These are phyloP conservation scores for Corythaeola cristata DNA, from an alignment of 2,113 vertebrate species.

Conservation along the genomic window DNA sequence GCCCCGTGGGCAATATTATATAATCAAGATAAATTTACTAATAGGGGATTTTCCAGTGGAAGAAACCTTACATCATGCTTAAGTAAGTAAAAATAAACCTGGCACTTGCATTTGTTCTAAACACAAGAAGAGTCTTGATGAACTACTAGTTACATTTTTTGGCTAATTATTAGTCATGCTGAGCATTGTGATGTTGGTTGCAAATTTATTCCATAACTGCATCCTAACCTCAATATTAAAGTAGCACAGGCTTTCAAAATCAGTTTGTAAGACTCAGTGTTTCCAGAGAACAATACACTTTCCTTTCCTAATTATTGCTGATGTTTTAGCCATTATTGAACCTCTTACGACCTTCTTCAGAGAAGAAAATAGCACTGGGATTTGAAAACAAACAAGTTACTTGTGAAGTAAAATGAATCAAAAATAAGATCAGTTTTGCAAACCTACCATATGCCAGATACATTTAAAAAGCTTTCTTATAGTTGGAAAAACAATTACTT, in stretches of 20 bases:
- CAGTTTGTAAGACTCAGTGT: slow-evolving; percentile 19
- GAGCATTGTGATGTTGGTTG: slow-evolving; percentile 8
- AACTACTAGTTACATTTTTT: slow-evolving; percentile 48
- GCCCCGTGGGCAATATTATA: slow-evolving; percentile 16
- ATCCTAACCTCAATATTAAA: slow-evolving; percentile 38
- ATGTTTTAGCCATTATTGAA: slow-evolving; percentile 49
- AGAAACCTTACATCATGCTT: slow-evolving; percentile 64
- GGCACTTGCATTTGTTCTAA: slow-evolving; percentile 40
- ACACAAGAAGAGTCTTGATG: slow-evolving; percentile 41
- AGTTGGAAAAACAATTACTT: slow-evolving; percentile 56
- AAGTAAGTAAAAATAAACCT: slow-evolving; percentile 62
- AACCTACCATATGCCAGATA: background rate
- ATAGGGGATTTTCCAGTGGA: slow-evolving; percentile 67
- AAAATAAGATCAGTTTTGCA: background rate
- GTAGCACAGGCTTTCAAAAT: background rate
- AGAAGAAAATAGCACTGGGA: slow-evolving; percentile 22
- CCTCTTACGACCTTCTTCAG: background rate
- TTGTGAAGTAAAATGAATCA: slow-evolving; percentile 38
- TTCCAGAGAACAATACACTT: slow-evolving; percentile 49
- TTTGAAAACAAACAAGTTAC: slow-evolving; percentile 26
- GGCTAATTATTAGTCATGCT: slow-evolving; percentile 53
- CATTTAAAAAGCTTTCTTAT: slow-evolving; percentile 49
- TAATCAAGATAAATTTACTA: slow-evolving; percentile 54
- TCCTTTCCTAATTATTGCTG: slow-evolving; percentile 11
- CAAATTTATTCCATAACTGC: slow-evolving; percentile 34